Base-by-base conservation (phyloP, 2,797 vertebrate genomes). In the Myoxocephalus aenaeus region DNA sequence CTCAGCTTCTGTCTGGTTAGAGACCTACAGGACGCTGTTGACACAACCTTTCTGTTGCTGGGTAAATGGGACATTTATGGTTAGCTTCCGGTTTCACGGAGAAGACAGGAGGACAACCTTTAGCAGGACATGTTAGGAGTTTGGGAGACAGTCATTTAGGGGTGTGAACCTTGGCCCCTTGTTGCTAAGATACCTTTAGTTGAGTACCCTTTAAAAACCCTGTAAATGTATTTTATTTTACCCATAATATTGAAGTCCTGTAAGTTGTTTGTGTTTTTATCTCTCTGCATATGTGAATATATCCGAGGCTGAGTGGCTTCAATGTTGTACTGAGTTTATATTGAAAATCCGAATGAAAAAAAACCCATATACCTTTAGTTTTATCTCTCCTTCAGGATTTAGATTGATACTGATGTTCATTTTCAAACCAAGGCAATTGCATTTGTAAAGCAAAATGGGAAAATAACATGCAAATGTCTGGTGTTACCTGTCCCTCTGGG, bases 1-100 rank as follows among this genome's bases (percentile, higher is more conserved):
- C n/a, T n/a, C n/a, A n/a, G n/a, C 70, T 70, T 64, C 59, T 82
- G 81, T 87, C 72, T 34, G 66, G 54, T 61, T n/a, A 79, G 48
- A 74, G 65, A 70, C 73, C 80, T 73, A 36, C 40, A 51, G 73
- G 64, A 75, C 2, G 1, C 20, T 83, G 77, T 82, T 78, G 85
- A 87, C 79, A 77, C 81, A 81, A 80, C 70, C 75, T 78, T 75
- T 84, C 87, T 88, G 89, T 92, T 91, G 87, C 91, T 70, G 86
- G 89, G 90, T 80, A 86, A 90, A 92, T 79, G 29, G 42, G 87
- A 89, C 92, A 93, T 92, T 90, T 87, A 77, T 75, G 88, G 87
- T 75, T n/a, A 76, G 91, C 73, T 87, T 93, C 77, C 56, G 18
- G 65, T 92, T 91, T 83, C 88, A 65, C 13, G 11, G 13, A 70